Percentiles rank a stretch among this genome's conserved stretches.
Evolutionary conservation across 1,140 invertebrate species (phyloP).

Genomic region (Coelopa frigida): DNA sequence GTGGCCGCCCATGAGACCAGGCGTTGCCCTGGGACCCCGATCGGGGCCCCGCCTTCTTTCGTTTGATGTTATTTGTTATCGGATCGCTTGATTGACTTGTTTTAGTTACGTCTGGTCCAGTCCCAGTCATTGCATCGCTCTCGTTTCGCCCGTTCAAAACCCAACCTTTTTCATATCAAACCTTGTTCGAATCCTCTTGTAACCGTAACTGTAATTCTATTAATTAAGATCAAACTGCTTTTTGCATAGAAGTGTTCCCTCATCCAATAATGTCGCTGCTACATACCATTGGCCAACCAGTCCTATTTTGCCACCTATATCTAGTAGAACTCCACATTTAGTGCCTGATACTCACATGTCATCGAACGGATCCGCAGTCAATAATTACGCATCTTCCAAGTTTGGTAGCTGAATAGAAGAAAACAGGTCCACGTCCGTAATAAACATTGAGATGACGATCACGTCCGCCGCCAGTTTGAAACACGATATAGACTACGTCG

Average conservation of each 20-base stretch:
- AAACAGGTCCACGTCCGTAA: conserved; percentile 40
- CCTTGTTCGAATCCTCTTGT: too few relatives aligned
- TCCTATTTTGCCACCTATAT: conserved; percentile 62
- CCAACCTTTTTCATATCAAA: too few relatives aligned
- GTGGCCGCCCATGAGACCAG: too few relatives aligned
- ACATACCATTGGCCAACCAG: conserved; percentile 67
- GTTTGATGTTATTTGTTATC: too few relatives aligned
- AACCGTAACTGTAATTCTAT: too few relatives aligned
- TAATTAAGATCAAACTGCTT: conserved; percentile 43
- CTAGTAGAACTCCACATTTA: conserved; percentile 62
- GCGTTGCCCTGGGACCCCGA: too few relatives aligned
- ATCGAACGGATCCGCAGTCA: conserved; percentile 46
- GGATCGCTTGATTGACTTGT: too few relatives aligned
- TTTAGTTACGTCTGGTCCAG: too few relatives aligned
- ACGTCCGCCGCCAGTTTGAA: background rate
- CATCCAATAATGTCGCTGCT: conserved; percentile 50
- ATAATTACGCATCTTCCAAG: conserved; percentile 46
- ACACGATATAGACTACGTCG: background rate
- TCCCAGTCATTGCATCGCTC: too few relatives aligned
- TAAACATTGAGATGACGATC: conserved; percentile 36
- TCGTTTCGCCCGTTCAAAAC: too few relatives aligned
- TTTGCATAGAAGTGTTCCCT: conserved; percentile 52
- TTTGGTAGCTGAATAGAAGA: conserved; percentile 44
- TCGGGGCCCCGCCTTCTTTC: too few relatives aligned
- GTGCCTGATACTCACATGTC: conserved; percentile 59